Evolutionary conservation across 2,888 invertebrate species (phyloP).

Genomic region (Phengaris alcon): DNA sequence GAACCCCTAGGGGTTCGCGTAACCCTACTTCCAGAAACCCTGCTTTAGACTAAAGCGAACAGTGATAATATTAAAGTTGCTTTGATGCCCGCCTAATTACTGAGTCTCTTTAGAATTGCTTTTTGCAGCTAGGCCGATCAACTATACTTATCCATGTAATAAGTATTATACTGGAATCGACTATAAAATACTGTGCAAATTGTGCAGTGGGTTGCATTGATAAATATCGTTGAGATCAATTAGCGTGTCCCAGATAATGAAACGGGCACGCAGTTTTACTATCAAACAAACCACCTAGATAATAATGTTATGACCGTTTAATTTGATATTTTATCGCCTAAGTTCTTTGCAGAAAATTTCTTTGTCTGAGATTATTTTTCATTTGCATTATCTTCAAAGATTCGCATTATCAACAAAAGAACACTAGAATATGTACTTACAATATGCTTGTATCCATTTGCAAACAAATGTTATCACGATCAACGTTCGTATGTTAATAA

Average conservation of each 20-base stretch:
- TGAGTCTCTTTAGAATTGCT: too few relatives aligned
- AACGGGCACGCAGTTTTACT: constrained; percentile 3
- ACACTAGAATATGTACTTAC: neutral
- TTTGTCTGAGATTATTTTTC: neutral
- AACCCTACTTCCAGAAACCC: too few relatives aligned
- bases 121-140: too few relatives aligned
- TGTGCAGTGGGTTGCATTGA: neutral
- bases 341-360: neutral
- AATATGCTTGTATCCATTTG: neutral
- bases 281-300: neutral
- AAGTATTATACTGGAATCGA: neutral
- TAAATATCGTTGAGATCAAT: constrained; percentile 17
- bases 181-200: neutral
- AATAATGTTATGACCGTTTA: neutral
- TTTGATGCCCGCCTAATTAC: too few relatives aligned
- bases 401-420: neutral
- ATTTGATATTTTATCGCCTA: neutral
- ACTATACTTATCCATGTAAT: too few relatives aligned
- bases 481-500: neutral
- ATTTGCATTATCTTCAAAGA: neutral
- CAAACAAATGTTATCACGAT: constrained; percentile 13
- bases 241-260: constrained; percentile 9
- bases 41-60: too few relatives aligned
- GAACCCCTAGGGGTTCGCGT: too few relatives aligned
- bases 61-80: too few relatives aligned